Evolutionary conservation across 2,888 invertebrate species (phyloP).

Genomic region (Heteromurus nitidus): DNA sequence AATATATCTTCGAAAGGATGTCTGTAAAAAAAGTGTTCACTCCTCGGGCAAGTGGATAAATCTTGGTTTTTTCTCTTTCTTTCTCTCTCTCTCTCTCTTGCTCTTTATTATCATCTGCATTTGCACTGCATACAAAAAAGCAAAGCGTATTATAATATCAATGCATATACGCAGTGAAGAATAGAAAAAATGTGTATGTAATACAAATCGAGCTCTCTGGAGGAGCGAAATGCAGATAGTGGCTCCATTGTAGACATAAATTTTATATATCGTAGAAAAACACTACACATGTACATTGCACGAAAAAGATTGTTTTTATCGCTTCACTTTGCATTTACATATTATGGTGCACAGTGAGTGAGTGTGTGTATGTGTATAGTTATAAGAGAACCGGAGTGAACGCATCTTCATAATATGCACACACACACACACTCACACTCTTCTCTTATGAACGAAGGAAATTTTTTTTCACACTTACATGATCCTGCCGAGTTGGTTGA

Average conservation of each 20-base stretch:
- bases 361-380: no score
- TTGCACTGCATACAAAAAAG: constrained; percentile 49
- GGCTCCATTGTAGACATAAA: not conserved
- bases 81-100: constrained; percentile 43
- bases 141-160: constrained; percentile 31
- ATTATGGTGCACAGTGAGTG: no score
- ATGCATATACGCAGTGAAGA: not conserved
- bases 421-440: not conserved
- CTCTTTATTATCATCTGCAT: constrained; percentile 50
- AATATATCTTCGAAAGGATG: constrained; percentile 60
- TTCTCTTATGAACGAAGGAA: constrained; percentile 10
- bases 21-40: constrained; percentile 46
- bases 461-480: constrained; percentile 52
- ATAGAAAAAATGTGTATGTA: not conserved
- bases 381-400: no score
- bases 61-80: constrained; percentile 56
- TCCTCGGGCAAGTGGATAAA: constrained; percentile 62
- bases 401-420: not conserved
- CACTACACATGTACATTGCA: constrained; percentile 1
- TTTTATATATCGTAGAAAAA: not conserved
- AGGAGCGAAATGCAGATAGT: not conserved
- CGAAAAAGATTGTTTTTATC: constrained; percentile 53
- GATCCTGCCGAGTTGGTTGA: constrained; percentile 31
- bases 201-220: not conserved
- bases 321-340: constrained; percentile 34